Base-by-base conservation (phyloP, 2,888 invertebrate genomes). In the Tridacna gigas region DNA sequence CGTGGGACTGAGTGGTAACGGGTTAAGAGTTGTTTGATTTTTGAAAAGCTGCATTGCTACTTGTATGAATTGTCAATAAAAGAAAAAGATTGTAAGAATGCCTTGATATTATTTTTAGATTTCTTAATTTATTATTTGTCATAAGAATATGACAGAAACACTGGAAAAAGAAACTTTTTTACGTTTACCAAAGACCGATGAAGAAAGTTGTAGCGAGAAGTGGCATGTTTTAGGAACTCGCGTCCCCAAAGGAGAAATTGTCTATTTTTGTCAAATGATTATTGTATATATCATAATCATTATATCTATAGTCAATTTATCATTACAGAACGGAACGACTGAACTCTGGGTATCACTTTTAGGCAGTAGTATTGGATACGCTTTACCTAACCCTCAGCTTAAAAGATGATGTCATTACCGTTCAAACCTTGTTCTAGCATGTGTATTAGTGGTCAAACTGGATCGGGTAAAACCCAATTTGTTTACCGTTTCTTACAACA, bases 191-290 rank as follows among this genome's bases (percentile, higher is more conserved):
- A 37, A 80, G 37, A 51, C n/a, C 67, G 67, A 74, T 25, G 74
- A 80, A 56, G 28, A 47, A 26, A 20, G 63, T 22, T 74, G 74
- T 20, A 77, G 74, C 15, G 82, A 82, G 15, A 78, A 71, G 65
- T 86, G 83, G 86, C 78, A 77, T 73, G 65, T 83, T 20, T 74
- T 81, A 69, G 79, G 86, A 22, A 79, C 77, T 12, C 45, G 47
- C 48, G 69, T 82, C 45, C 83, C 82, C 22, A 67, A 86, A 60
- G 79, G 82, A 20, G 83, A 86, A 80, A 83, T 86, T 51, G 82
- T 86, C 20, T 86, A 83, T 73, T 86, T 86, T 74, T 82, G 79
- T n/a, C n/a, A n/a, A n/a, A n/a, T n/a, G n/a, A n/a, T n/a, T n/a
- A n/a, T n/a, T n/a, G n/a, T n/a, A n/a, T 77, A 79, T 83, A n/a